Base-by-base conservation (phyloP, 1,140 invertebrate species). In the Teleopsis dalmanni region DNA sequence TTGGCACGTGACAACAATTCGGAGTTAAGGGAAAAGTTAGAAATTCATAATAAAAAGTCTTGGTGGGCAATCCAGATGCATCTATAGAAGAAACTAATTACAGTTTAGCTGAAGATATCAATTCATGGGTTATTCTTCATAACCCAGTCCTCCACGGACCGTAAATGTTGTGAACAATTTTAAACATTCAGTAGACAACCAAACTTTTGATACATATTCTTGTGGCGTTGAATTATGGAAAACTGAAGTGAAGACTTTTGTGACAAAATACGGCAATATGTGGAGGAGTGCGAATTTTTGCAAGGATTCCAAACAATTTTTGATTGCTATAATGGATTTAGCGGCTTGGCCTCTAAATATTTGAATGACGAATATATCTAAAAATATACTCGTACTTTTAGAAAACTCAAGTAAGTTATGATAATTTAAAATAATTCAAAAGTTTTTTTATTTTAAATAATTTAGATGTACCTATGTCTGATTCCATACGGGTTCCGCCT, bases 321-420 rank as follows among this genome's bases (percentile, higher is more conserved):
- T 51, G 90, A 95, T 73, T 79, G 79, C 23, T 77, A 77, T 34
- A 79, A 92, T 77, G 88, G 82, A 6, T 93, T 91, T 74, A 74
- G 79, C 43, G 91, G 90, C 3, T 60, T 92, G 3, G 80, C 82
- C 22, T 62, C 77, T 16, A 74, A 78, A 26, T 74, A 90, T 68
- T 59, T 94, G 45, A 66, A 71, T 50, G 91, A 94, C 68, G 91
- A 94, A 69, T 93, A 88, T 67, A 74, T 72, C 18, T 91, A 91
- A 70, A 75, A n/a, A 66, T 83, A 6, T 57, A 67, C 38, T 52
- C 64, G 40, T 63, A 3, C 48, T 44, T 7, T 70, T 60, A 43
- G 46, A 52, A 50, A 54, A 50, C 42, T 33, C 55, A 46, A 50
- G 53, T 55, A 26, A 21, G 40, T 45, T n/a, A 2, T 33, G 36